A percentile compares a stretch with the other conserved stretches of the same genome.
Conservation (phyloP, 1,140 invertebrate species). For the Drosophila orosa region DNA sequence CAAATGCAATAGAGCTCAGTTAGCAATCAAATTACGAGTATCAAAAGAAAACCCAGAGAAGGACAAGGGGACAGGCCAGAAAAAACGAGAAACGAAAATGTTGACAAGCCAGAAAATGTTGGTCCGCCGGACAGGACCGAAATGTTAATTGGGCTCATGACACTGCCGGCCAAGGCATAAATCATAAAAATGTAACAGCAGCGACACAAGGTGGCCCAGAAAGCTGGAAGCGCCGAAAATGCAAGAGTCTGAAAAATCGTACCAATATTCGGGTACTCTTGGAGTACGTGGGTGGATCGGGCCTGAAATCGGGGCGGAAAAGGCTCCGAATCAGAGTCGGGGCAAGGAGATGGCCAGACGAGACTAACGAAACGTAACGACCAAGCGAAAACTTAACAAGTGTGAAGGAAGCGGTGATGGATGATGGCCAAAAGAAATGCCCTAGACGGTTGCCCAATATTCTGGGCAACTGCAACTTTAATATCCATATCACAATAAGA, state of each 20-base stretch:
- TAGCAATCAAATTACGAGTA: slow-evolving; percentile 69
- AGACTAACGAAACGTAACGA: slow-evolving; percentile 77
- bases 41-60: slow-evolving; percentile 51
- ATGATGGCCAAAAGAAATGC: slow-evolving; percentile 37
- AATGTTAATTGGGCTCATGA: slow-evolving; percentile 81
- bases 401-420: slow-evolving; percentile 37
- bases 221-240: slow-evolving; percentile 22
- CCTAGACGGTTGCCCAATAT: slow-evolving; percentile 13
- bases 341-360: slow-evolving; percentile 31
- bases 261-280: slow-evolving; percentile 17
- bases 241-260: slow-evolving; percentile 32
- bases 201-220: slow-evolving; percentile 46
- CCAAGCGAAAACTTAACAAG: slow-evolving; percentile 67
- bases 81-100: slow-evolving; percentile 44
- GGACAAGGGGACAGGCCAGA: slow-evolving; percentile 26
- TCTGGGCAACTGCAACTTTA: background rate
- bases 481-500: background rate
- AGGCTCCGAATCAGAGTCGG: slow-evolving; percentile 7
- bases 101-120: slow-evolving; percentile 53
- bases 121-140: slow-evolving; percentile 55
- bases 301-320: slow-evolving; percentile 13
- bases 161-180: slow-evolving; percentile 74
- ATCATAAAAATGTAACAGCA: slow-evolving; percentile 74
- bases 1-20: slow-evolving; percentile 62
- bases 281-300: slow-evolving; percentile 22